A percentile compares a stretch with the other conserved stretches of the same genome.
These are phyloP conservation scores for Bettongia penicillata DNA, from an alignment of 2,113 vertebrate genomes.

Conservation along the genomic window DNA sequence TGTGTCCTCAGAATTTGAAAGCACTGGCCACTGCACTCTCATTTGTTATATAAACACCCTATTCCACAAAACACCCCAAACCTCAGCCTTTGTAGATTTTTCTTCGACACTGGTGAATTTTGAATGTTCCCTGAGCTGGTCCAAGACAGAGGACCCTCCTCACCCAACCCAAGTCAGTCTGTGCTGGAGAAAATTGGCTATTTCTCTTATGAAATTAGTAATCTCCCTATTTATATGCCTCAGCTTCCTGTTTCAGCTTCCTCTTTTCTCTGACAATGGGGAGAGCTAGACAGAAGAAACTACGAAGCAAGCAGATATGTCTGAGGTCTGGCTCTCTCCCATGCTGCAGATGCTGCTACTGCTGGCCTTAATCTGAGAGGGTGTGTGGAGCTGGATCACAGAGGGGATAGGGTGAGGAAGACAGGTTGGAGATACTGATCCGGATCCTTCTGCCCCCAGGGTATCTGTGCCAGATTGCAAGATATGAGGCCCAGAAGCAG, in stretches of 20 bases:
- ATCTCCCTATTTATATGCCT: neutral
- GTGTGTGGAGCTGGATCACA: neutral
- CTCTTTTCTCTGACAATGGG: neutral
- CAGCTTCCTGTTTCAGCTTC: neutral
- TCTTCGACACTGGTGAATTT: neutral
- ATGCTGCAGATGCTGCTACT: neutral
- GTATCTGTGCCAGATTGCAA: accelerated
- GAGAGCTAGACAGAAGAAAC: neutral
- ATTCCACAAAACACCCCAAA: no score
- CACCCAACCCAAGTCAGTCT: neutral
- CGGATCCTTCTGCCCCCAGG: neutral
- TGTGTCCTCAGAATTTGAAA: no score
- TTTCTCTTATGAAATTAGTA: neutral
- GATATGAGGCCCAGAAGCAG: accelerated
- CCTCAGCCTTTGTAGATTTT: neutral
- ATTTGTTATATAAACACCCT: no score
- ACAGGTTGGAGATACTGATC: accelerated
- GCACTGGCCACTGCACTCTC: no score
- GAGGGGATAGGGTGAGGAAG: neutral
- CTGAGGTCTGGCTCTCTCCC: neutral
- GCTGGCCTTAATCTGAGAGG: neutral
- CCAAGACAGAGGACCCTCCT: neutral
- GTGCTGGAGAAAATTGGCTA: neutral
- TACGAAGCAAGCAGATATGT: accelerated
- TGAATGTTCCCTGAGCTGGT: neutral